A percentile compares a stretch with the other conserved stretches of the same genome.
Evolutionary conservation across 1,140 invertebrate genomes (phyloP).

Genomic region (Macrostomum lignano): DNA sequence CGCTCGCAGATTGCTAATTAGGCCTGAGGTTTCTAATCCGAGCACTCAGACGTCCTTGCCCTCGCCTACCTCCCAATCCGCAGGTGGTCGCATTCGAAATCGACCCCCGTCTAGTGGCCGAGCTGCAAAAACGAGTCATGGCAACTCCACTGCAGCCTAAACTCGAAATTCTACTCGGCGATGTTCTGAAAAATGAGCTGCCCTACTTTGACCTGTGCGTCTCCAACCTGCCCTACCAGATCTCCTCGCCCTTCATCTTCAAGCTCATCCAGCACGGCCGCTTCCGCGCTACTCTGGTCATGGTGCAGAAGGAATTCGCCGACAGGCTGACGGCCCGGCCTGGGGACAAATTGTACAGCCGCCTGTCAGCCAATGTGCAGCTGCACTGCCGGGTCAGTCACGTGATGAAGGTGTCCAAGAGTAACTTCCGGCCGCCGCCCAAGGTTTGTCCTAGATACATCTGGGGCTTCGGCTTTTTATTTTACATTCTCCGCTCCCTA

Average conservation of each 20-base stretch:
- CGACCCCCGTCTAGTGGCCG: slow-evolving; percentile 63
- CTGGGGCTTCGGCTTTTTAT: slow-evolving; percentile 3
- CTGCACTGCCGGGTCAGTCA: slow-evolving; percentile 71
- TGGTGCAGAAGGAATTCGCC: slow-evolving; percentile 98
- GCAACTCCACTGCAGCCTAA: slow-evolving; percentile 51
- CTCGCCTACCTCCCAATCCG: slow-evolving; percentile 4
- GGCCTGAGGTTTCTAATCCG: not conserved
- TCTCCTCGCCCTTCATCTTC: slow-evolving; percentile 87
- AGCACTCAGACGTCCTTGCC: not conserved
- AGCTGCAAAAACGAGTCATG: slow-evolving; percentile 84
- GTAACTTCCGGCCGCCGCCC: slow-evolving; percentile 72
- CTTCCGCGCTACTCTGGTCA: slow-evolving; percentile 72
- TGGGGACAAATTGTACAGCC: slow-evolving; percentile 83
- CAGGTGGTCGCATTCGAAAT: slow-evolving; percentile 71
- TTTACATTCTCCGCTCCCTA: not conserved
- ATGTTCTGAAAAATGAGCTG: slow-evolving; percentile 61
- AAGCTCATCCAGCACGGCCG: slow-evolving; percentile 66
- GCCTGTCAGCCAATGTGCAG: slow-evolving; percentile 82
- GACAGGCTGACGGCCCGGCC: slow-evolving; percentile 78
- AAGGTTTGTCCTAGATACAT: slow-evolving; percentile 34
- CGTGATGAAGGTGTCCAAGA: slow-evolving; percentile 60
- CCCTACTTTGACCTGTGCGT: slow-evolving; percentile 98
- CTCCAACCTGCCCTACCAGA: slow-evolving; percentile 91
- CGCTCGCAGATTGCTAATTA: too few species aligned
- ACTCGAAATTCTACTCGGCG: slow-evolving; percentile 65